A percentile compares a stretch with the other conserved stretches of the same genome.
Conservation (phyloP, 2,888 invertebrate species). For the Eristalinus aeneus region DNA sequence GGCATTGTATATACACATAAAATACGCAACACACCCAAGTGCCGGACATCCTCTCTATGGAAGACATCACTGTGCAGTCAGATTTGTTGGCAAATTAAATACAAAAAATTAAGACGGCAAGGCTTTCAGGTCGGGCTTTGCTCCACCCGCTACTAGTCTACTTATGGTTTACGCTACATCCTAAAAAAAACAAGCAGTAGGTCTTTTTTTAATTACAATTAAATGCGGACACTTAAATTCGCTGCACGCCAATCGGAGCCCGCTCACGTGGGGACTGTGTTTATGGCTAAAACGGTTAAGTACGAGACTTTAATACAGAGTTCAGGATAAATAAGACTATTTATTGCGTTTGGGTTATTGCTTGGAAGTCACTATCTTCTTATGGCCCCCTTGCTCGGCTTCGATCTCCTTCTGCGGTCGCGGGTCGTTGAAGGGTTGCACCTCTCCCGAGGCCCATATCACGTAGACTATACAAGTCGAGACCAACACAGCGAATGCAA, state of each 20-base stretch:
- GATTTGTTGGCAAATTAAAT: conserved; percentile 15
- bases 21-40: conserved; percentile 40
- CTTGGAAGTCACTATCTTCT: conserved; percentile 1
- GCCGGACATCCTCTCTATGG: conserved; percentile 27
- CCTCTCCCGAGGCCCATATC: conserved; percentile 87
- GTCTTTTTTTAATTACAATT: conserved; percentile 14
- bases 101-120: conserved; percentile 49
- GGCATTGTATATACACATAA: conserved; percentile 25
- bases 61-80: conserved; percentile 28
- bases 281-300: conserved; percentile 40
- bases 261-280: conserved; percentile 6
- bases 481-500: conserved; percentile 86
- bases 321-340: conserved; percentile 5
- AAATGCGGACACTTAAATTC: conserved; percentile 53
- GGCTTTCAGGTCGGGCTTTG: conserved; percentile 13
- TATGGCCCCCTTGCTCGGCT: conserved; percentile 45
- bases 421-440: conserved; percentile 87
- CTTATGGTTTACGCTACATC: conserved; percentile 19
- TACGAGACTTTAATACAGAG: conserved; percentile 35
- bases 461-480: conserved; percentile 86
- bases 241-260: conserved; percentile 35
- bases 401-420: conserved; percentile 73
- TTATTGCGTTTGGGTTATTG: background rate
- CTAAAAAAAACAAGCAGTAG: conserved; percentile 30
- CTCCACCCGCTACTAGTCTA: conserved; percentile 31